These are phyloP conservation scores for Dicerorhinus sumatrensis DNA, from an alignment of 2,113 vertebrate species.

Conservation along the genomic window DNA sequence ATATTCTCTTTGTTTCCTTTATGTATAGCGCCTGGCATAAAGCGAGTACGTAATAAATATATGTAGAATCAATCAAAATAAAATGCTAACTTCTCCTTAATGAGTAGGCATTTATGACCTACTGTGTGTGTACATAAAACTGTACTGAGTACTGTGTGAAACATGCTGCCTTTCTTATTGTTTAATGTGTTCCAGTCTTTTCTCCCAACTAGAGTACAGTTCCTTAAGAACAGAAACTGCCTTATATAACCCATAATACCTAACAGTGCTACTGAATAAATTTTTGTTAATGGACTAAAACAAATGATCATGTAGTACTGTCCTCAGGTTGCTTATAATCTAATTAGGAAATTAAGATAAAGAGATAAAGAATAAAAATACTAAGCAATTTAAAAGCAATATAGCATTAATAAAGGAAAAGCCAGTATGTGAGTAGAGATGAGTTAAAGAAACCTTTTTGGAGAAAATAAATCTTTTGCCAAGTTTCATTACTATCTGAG, in stretches of 20 bases:
- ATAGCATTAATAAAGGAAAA: constrained; percentile 6
- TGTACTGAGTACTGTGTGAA: background rate
- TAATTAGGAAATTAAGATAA: constrained; percentile 35
- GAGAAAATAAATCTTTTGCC: background rate
- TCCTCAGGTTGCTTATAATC: background rate
- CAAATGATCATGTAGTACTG: background rate
- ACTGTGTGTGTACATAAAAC: background rate
- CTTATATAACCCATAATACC: background rate
- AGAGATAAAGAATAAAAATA: constrained; percentile 20
- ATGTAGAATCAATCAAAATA: background rate
- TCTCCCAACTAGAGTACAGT: background rate
- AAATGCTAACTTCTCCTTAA: constrained; percentile 44
- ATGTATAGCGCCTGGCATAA: background rate
- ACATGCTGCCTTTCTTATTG: background rate
- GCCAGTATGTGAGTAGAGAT: background rate
- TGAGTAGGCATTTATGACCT: background rate
- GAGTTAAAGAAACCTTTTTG: background rate
- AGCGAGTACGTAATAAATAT: background rate
- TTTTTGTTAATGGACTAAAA: background rate
- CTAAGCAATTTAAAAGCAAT: background rate
- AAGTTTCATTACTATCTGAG: background rate
- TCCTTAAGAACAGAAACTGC: background rate
- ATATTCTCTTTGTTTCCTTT: constrained; percentile 6
- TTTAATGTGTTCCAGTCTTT: background rate
- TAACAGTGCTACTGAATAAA: constrained; percentile 7